These are phyloP conservation scores for Micoletzkya japonica DNA, from an alignment of 2,888 invertebrate species.

Conservation along the genomic window DNA sequence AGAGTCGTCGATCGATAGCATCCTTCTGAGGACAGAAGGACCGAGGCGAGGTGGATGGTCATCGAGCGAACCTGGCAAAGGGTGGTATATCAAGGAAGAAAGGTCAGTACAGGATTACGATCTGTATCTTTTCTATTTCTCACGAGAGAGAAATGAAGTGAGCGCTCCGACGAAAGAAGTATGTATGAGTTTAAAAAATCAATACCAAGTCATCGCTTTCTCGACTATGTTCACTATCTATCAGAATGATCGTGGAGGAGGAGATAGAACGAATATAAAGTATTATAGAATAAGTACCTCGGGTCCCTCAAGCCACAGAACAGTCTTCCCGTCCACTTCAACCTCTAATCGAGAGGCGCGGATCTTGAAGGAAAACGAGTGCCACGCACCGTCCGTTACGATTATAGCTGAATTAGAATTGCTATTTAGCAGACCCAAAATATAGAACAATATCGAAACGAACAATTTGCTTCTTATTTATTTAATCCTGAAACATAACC, in stretches of 20 bases:
- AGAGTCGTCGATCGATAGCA: slow-evolving; percentile 59
- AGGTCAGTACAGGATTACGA: no score
- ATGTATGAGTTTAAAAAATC: no score
- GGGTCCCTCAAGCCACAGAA: slow-evolving; percentile 58
- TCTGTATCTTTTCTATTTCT: no score
- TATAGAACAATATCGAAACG: slow-evolving; percentile 20
- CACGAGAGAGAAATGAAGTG: no score
- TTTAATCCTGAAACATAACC: neutral
- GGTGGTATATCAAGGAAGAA: neutral
- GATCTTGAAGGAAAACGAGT: slow-evolving; percentile 54
- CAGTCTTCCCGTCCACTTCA: slow-evolving; percentile 56
- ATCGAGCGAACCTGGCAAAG: slow-evolving; percentile 39
- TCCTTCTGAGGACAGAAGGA: slow-evolving; percentile 47
- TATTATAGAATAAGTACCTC: slow-evolving; percentile 36
- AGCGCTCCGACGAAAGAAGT: no score
- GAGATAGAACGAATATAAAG: no score
- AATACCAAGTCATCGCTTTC: no score
- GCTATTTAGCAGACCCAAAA: neutral
- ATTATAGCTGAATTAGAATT: slow-evolving; percentile 33
- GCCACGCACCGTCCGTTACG: slow-evolving; percentile 56
- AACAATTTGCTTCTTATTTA: neutral
- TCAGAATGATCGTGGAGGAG: no score
- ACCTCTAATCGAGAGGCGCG: slow-evolving; percentile 57
- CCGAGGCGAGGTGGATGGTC: slow-evolving; percentile 46
- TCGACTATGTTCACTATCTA: no score